phyloP scores from a whole-genome alignment of 2,797 vertebrate species.

The Cirrhinus mrigala region DNA sequence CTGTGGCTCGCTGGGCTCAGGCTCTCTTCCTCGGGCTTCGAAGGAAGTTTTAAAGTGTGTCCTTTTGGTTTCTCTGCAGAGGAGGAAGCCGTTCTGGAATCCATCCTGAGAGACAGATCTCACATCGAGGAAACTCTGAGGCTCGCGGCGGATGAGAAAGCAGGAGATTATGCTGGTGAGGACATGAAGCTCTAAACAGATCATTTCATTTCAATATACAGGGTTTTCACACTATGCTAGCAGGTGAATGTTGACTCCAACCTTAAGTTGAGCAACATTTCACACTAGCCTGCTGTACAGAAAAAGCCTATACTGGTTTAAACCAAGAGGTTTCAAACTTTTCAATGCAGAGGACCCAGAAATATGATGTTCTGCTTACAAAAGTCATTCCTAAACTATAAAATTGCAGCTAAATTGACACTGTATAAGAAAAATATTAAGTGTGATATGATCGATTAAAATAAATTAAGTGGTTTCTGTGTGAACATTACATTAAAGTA shows the following conservation, averaged over 20 bases:
- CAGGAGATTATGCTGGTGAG: conserved; percentile 91
- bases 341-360: no score
- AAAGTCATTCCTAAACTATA: neutral
- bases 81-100: conserved; percentile 78
- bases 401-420: neutral
- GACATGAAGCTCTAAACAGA: neutral
- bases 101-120: conserved; percentile 86
- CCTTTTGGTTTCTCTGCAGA: conserved; percentile 72
- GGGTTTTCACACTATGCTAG: neutral
- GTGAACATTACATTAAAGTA: no score
- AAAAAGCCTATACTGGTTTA: neutral
- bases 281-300: neutral
- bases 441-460: no score
- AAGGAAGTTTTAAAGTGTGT: conserved; percentile 13
- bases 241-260: neutral
- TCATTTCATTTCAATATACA: neutral
- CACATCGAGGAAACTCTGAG: conserved; percentile 95
- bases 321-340: neutral
- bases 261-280: neutral
- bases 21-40: neutral
- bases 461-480: no score
- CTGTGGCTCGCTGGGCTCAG: neutral
- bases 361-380: neutral
- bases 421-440: neutral
- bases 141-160: conserved; percentile 87